Percentiles rank a stretch among this genome's conserved stretches.
Evolutionary conservation across 2,797 vertebrate genomes (phyloP).

Genomic region (Acanthopagrus latus): DNA sequence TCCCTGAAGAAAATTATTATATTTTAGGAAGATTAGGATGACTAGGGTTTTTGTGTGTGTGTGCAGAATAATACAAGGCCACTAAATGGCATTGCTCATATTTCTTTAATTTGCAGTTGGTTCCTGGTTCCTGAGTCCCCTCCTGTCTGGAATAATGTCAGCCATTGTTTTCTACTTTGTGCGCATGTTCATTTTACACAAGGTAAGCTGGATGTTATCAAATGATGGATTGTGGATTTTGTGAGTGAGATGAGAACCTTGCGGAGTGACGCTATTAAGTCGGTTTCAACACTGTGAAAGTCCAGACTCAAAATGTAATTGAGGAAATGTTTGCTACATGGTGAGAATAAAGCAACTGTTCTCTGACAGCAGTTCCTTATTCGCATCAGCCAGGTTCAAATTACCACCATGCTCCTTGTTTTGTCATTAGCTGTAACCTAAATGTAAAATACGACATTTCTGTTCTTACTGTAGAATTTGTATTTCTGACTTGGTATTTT

Average conservation of each 20-base stretch:
- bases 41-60: neutral
- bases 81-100: neutral
- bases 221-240: neutral
- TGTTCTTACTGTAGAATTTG: neutral
- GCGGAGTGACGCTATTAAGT: neutral
- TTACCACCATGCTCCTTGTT: slow-evolving; percentile 8
- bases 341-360: slow-evolving; percentile 1
- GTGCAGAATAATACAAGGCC: neutral
- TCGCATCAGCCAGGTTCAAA: neutral
- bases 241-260: slow-evolving; percentile 1
- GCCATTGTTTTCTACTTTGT: slow-evolving; percentile 94
- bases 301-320: neutral
- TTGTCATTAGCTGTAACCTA: slow-evolving; percentile 36
- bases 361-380: slow-evolving; percentile 28
- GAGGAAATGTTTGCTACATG: slow-evolving; percentile 36
- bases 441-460: neutral
- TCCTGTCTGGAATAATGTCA: slow-evolving; percentile 97
- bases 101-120: slow-evolving; percentile 84
- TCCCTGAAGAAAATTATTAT: neutral
- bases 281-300: slow-evolving; percentile 3
- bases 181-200: slow-evolving; percentile 91
- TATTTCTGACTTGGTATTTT: slow-evolving; percentile 33
- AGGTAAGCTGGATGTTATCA: slow-evolving; percentile 86
- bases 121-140: slow-evolving; percentile 98
- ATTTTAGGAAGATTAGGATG: neutral